A percentile compares a stretch with the other conserved stretches of the same genome.
Evolutionary conservation across 2,888 invertebrate genomes (phyloP).

Genomic region (Gymnoscelis rufifasciata): DNA sequence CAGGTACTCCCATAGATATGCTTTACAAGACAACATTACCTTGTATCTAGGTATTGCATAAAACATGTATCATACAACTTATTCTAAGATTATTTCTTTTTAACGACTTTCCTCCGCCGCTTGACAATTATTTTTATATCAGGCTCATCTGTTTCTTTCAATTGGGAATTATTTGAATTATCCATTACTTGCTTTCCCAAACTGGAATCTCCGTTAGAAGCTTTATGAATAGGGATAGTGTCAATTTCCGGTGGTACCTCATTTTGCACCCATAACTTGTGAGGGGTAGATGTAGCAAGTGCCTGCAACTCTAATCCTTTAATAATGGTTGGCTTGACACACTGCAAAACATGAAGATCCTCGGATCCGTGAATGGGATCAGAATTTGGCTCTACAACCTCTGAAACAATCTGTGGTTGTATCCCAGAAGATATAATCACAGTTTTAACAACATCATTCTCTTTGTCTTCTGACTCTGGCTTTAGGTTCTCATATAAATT

Average conservation of each 20-base stretch:
- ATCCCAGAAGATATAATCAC: slow-evolving; percentile 55
- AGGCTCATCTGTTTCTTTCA: slow-evolving; percentile 45
- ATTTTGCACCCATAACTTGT: slow-evolving; percentile 35
- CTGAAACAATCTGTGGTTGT: slow-evolving; percentile 35
- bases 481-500: slow-evolving; percentile 31
- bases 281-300: slow-evolving; percentile 63
- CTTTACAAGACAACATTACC: background rate
- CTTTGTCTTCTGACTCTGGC: slow-evolving; percentile 21
- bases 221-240: slow-evolving; percentile 22
- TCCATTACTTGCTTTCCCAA: slow-evolving; percentile 21
- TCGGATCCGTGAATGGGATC: slow-evolving; percentile 2
- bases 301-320: slow-evolving; percentile 37
- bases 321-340: slow-evolving; percentile 21
- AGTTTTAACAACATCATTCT: slow-evolving; percentile 44
- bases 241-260: slow-evolving; percentile 10
- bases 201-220: slow-evolving; percentile 25
- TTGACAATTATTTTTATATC: slow-evolving; percentile 64
- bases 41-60: background rate
- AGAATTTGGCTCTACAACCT: slow-evolving; percentile 7
- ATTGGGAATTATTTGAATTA: slow-evolving; percentile 28
- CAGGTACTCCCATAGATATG: background rate
- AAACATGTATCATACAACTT: too few species aligned
- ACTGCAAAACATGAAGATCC: slow-evolving; percentile 18
- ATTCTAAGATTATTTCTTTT: slow-evolving; percentile 30
- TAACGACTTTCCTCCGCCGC: slow-evolving; percentile 53